Conservation (phyloP, 1,140 invertebrate species). For the Liolophura sinensis region DNA sequence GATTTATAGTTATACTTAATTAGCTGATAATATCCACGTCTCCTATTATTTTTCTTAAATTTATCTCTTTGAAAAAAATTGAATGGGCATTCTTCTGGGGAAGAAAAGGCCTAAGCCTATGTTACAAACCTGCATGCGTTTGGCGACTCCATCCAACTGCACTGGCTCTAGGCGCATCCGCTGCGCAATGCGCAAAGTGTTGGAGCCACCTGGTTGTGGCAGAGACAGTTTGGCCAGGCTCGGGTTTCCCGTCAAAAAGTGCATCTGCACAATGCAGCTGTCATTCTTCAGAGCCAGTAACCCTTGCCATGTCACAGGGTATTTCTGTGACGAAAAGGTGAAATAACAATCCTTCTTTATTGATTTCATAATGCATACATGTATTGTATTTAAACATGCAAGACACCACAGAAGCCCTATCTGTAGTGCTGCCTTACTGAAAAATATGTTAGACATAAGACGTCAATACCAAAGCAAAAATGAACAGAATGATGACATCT, state of each 20-base stretch:
- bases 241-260: constrained; percentile 90
- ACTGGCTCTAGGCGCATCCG: constrained; percentile 93
- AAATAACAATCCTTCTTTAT: not conserved
- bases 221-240: constrained; percentile 47
- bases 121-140: constrained; percentile 89
- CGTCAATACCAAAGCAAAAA: too few species aligned
- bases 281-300: constrained; percentile 93
- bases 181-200: constrained; percentile 82
- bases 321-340: constrained; percentile 43
- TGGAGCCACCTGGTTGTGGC: constrained; percentile 42
- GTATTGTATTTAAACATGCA: too few species aligned
- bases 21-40: too few species aligned
- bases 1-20: too few species aligned
- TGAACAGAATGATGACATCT: too few species aligned
- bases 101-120: not conserved
- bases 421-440: too few species aligned
- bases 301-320: constrained; percentile 93
- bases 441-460: too few species aligned
- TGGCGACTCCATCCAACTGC: constrained; percentile 91
- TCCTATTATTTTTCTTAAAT: too few species aligned
- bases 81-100: too few species aligned
- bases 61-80: too few species aligned
- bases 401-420: too few species aligned
- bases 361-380: not conserved
- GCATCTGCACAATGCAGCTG: constrained; percentile 96